phyloP scores from a whole-genome alignment of 2,113 vertebrate genomes.

The Empidonax alnorum region DNA sequence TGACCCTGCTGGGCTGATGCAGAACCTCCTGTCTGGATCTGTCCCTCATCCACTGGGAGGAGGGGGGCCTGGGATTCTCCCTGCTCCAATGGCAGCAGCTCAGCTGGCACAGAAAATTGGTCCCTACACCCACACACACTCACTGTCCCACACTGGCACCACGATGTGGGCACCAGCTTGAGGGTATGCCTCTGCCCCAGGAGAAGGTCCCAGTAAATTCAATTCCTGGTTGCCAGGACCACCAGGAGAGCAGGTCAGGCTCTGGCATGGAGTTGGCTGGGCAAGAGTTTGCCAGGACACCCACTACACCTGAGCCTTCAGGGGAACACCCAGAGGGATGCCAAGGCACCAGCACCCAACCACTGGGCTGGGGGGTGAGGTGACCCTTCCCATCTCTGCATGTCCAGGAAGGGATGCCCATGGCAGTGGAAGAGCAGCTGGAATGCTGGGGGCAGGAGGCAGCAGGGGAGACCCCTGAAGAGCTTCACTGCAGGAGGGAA shows the following conservation, averaged over 20 bases:
- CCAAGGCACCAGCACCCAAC: not conserved
- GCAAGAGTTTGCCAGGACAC: not conserved
- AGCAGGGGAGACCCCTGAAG: rapidly evolving
- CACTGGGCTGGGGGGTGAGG: rapidly evolving
- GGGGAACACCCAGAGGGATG: not conserved
- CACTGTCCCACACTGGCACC: not conserved
- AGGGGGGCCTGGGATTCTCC: rapidly evolving
- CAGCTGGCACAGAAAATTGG: not conserved
- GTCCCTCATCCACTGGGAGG: rapidly evolving
- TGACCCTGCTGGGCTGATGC: rapidly evolving
- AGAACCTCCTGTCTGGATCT: not conserved
- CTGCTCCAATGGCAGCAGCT: rapidly evolving
- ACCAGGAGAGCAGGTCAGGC: not conserved
- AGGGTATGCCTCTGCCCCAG: not conserved
- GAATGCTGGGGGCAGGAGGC: not conserved
- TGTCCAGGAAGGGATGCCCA: not conserved
- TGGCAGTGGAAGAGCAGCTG: not conserved
- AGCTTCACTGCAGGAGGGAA: not conserved
- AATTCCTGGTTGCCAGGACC: not conserved
- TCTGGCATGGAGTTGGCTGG: rapidly evolving
- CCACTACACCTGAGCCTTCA: not conserved
- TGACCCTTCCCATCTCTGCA: not conserved
- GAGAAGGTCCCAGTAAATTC: not conserved
- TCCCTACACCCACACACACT: rapidly evolving
- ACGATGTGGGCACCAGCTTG: rapidly evolving